Conservation (phyloP, 2,888 invertebrate species). For the Dicycla oo region DNA sequence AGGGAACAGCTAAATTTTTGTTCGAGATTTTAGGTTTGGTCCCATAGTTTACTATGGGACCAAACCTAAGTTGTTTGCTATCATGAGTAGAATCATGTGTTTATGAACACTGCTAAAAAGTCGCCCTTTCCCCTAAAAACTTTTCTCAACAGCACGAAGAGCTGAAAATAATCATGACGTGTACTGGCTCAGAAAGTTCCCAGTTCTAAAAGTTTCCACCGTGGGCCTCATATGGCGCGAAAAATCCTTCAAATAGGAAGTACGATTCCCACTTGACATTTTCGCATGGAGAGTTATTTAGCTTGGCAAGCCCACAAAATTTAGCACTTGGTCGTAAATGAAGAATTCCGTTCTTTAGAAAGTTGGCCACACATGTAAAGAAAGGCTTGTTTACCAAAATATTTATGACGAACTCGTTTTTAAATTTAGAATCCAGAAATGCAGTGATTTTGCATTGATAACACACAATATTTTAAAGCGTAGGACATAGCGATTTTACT, state of each 20-base stretch:
- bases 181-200: not conserved
- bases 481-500: not conserved
- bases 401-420: slow-evolving; percentile 46
- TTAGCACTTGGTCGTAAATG: slow-evolving; percentile 63
- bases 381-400: slow-evolving; percentile 47
- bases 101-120: not conserved
- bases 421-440: slow-evolving; percentile 18
- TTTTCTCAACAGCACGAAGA: not conserved
- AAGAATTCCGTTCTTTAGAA: slow-evolving; percentile 66
- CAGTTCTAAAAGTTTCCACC: not conserved
- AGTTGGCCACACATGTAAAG: slow-evolving; percentile 48
- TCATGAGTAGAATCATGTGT: too few relatives aligned
- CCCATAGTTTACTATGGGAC: too few relatives aligned
- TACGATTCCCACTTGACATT: slow-evolving; percentile 34
- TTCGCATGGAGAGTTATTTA: slow-evolving; percentile 2
- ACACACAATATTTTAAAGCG: not conserved
- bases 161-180: not conserved
- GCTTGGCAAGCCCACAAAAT: slow-evolving; percentile 14
- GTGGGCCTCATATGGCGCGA: not conserved
- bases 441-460: slow-evolving; percentile 10
- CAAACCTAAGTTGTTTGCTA: too few relatives aligned
- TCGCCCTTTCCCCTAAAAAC: not conserved
- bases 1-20: too few relatives aligned
- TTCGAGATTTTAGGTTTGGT: too few relatives aligned
- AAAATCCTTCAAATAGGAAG: not conserved